A percentile compares a stretch with the other conserved stretches of the same genome.
Conservation (phyloP, 2,113 vertebrate genomes). For the Chinchilla lanigera region DNA sequence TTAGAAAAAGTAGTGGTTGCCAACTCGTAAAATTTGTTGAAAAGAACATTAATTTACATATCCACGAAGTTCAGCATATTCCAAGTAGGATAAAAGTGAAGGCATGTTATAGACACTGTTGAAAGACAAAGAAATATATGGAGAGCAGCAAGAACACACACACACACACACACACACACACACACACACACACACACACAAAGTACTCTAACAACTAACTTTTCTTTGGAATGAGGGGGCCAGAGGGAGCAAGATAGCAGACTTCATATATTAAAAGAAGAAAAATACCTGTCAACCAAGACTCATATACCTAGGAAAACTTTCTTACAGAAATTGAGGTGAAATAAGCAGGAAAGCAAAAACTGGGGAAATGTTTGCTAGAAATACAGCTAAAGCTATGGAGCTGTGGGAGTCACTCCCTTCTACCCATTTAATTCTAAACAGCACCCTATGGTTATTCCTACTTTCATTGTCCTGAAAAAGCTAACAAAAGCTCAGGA, state of each 20-base stretch:
- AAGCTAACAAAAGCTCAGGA: neutral
- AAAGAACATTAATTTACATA: neutral
- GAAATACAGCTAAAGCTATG: neutral
- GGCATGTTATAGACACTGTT: neutral
- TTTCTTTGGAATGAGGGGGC: neutral
- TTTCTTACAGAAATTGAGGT: neutral
- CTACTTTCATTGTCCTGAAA: neutral
- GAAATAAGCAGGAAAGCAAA: neutral
- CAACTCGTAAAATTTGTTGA: neutral
- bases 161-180: fast-evolving
- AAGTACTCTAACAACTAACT: neutral
- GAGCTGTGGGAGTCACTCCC: neutral
- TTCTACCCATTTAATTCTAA: neutral
- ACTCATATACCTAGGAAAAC: neutral
- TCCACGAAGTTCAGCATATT: neutral
- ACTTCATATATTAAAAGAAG: neutral
- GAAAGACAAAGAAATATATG: neutral
- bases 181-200: too few species aligned
- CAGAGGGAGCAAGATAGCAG: neutral
- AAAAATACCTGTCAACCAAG: too few species aligned
- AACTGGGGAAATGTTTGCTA: neutral
- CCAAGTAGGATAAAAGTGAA: neutral
- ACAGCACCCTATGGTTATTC: neutral
- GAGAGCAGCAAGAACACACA: neutral
- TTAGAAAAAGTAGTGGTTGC: neutral